Base-by-base conservation (phyloP, 2,888 invertebrate genomes). In the Trypoxylon attenuatum region DNA sequence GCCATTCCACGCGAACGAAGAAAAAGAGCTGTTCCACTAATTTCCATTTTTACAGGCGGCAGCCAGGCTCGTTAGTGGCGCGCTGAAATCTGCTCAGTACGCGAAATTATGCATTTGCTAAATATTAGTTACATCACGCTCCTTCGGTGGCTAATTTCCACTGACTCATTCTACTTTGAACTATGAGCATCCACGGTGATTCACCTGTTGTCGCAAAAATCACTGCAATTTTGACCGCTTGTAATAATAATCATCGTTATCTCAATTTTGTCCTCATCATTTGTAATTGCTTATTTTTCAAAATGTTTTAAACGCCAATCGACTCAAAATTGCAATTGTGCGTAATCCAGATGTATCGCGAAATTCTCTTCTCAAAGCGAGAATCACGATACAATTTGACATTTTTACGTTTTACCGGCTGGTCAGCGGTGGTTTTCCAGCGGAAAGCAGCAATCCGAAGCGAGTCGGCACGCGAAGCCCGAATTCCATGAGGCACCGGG, bases 401-500 rank as follows among this genome's bases (percentile, higher is more conserved):
- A n/a, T n/a, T n/a, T n/a, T n/a, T n/a, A n/a, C n/a, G n/a, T n/a
- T n/a, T n/a, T n/a, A n/a, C n/a, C n/a, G n/a, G n/a, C n/a, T n/a
- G n/a, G n/a, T n/a, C n/a, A n/a, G n/a, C n/a, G n/a, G n/a, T n/a
- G n/a, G n/a, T n/a, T n/a, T n/a, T n/a, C n/a, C n/a, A n/a, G n/a
- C n/a, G n/a, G n/a, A n/a, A n/a, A n/a, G n/a, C n/a, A n/a, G n/a
- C n/a, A n/a, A n/a, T n/a, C n/a, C n/a, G n/a, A n/a, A n/a, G n/a
- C n/a, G n/a, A n/a, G n/a, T n/a, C n/a, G n/a, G 53, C 61, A 69
- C 56, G 57, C 22, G 69, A 62, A 78, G 73, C 71, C 68, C 71
- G 59, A 79, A 78, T 78, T 74, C 67, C 69, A 65, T 16, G 33
- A n/a, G n/a, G n/a, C n/a, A n/a, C 50, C 52, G 49, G 68, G 58